Percentiles rank a stretch among this genome's conserved stretches.
These are phyloP conservation scores for Ectemnius lituratus DNA, from an alignment of 2,888 invertebrate genomes.

Conservation along the genomic window DNA sequence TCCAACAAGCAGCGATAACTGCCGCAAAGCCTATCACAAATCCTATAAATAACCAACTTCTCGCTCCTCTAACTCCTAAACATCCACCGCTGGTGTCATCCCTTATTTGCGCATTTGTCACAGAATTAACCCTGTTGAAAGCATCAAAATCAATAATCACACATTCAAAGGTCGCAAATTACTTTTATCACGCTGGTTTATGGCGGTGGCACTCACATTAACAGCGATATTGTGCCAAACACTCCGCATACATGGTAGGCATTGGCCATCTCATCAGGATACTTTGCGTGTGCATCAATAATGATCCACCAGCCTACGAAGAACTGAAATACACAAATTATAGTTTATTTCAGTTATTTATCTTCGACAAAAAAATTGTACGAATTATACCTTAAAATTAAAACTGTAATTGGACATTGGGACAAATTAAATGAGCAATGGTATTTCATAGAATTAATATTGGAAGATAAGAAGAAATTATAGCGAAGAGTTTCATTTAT, in stretches of 20 bases:
- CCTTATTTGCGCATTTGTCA: conserved; percentile 95
- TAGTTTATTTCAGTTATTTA: background rate
- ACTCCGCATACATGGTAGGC: conserved; percentile 96
- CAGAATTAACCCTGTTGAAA: conserved; percentile 89
- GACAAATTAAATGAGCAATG: background rate
- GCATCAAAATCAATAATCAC: no score
- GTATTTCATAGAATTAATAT: background rate
- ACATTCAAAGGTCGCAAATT: no score
- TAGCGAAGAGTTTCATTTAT: background rate
- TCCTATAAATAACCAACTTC: conserved; percentile 96
- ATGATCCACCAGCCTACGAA: conserved; percentile 99
- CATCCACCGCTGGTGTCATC: conserved; percentile 92
- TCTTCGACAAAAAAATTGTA: background rate
- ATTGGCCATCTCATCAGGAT: conserved; percentile 84
- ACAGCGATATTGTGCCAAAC: conserved; percentile 94
- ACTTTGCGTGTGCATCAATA: conserved; percentile 94
- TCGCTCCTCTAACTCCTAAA: conserved; percentile 91
- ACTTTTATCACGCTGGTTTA: background rate
- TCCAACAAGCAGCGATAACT: conserved; percentile 97
- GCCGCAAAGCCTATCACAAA: conserved; percentile 98
- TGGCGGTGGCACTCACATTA: conserved; percentile 84
- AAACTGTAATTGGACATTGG: background rate
- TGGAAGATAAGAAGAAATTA: background rate
- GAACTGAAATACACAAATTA: conserved; percentile 83
- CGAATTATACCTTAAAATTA: background rate